phyloP scores from a whole-genome alignment of 1,140 invertebrate genomes.

The Musca domestica region DNA sequence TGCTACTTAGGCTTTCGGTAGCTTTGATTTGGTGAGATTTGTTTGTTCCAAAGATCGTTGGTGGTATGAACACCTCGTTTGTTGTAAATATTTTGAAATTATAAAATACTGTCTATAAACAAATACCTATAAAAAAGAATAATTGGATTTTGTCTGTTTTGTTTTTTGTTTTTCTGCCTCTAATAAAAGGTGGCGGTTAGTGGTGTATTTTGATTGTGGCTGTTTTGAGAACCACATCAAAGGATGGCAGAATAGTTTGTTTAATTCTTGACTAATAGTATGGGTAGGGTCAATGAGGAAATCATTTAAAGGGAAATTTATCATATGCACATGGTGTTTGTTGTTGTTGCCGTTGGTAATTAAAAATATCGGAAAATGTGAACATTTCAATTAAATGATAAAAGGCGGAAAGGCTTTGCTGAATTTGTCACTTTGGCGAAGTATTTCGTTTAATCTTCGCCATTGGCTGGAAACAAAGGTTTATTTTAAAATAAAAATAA shows the following conservation, averaged over 20 bases:
- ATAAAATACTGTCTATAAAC: constrained; percentile 28
- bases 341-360: no score
- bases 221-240: constrained; percentile 13
- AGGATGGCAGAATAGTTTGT: background rate
- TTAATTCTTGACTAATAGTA: background rate
- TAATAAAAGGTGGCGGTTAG: background rate
- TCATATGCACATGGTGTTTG: no score
- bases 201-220: background rate
- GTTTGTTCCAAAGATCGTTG: constrained; percentile 18
- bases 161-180: background rate
- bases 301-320: no score
- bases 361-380: no score
- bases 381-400: no score
- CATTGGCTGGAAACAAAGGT: background rate
- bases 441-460: no score
- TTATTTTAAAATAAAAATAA: background rate
- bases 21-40: background rate
- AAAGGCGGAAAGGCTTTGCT: no score
- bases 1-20: constrained; percentile 13
- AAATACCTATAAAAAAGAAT: constrained; percentile 28
- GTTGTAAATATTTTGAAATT: constrained; percentile 29
- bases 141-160: constrained; percentile 20
- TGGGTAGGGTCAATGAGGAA: no score
- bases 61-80: constrained; percentile 19
- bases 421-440: no score